phyloP scores from a whole-genome alignment of 2,113 vertebrate genomes.

The Morone saxatilis region DNA sequence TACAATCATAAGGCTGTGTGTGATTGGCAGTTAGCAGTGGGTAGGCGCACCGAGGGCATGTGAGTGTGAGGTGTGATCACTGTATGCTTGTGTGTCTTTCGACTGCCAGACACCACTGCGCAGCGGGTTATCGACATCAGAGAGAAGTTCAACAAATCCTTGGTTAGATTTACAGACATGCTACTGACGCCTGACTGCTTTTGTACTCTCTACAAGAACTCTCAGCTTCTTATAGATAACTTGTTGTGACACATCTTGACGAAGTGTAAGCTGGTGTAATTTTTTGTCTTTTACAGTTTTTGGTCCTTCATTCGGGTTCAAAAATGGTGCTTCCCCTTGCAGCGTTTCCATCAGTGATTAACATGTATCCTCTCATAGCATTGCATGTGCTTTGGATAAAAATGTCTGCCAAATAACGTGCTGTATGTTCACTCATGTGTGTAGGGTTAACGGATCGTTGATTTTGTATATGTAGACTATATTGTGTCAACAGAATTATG shows the following conservation, averaged over 20 bases:
- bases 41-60: slow-evolving; percentile 20
- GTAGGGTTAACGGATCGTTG: slow-evolving; percentile 15
- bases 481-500: slow-evolving; percentile 44
- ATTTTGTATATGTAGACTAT: slow-evolving; percentile 34
- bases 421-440: slow-evolving; percentile 9
- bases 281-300: slow-evolving; percentile 11
- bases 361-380: neutral
- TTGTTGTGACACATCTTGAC: slow-evolving; percentile 45
- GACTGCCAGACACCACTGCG: slow-evolving; percentile 44
- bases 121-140: slow-evolving; percentile 42
- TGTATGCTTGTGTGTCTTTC: slow-evolving; percentile 26
- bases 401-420: neutral
- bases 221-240: slow-evolving; percentile 4
- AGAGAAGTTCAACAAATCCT: slow-evolving; percentile 50
- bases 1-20: slow-evolving; percentile 8
- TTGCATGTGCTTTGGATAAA: slow-evolving; percentile 32
- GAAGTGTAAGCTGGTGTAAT: neutral
- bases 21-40: slow-evolving; percentile 43
- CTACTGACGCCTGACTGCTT: slow-evolving; percentile 33
- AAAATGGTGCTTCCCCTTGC: neutral
- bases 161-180: slow-evolving; percentile 34
- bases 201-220: slow-evolving; percentile 26
- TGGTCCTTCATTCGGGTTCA: neutral
- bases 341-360: slow-evolving; percentile 17
- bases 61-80: slow-evolving; percentile 44